Evolutionary conservation across 2,888 invertebrate genomes (phyloP).

Genomic region (Synergus gifuensis): DNA sequence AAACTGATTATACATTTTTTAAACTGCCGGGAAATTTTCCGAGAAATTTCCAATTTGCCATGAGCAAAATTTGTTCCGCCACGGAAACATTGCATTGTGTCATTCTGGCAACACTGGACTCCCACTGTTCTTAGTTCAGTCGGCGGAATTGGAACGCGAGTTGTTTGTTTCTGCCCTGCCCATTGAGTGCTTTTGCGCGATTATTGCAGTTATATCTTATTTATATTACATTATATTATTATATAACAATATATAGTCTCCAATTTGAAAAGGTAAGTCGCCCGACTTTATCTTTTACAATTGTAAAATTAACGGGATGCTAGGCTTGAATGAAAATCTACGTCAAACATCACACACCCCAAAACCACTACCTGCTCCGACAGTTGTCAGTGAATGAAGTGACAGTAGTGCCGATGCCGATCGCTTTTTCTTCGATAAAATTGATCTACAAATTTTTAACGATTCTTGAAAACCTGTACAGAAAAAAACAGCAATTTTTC

Average conservation of each 20-base stretch:
- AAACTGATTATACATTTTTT: no score
- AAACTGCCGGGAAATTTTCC: no score
- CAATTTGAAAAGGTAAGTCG: slow-evolving; percentile 23
- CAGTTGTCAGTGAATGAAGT: slow-evolving; percentile 32
- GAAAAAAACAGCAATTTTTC: not conserved
- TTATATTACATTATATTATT: no score
- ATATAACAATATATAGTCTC: not conserved
- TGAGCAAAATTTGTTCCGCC: no score
- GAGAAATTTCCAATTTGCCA: no score
- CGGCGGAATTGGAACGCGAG: slow-evolving; percentile 48
- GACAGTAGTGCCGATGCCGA: not conserved
- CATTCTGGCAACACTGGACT: not conserved
- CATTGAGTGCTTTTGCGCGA: slow-evolving; percentile 28
- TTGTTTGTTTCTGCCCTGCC: slow-evolving; percentile 49
- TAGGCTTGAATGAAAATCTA: slow-evolving; percentile 13
- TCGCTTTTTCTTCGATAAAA: not conserved
- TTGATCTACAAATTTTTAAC: not conserved
- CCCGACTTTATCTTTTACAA: not conserved
- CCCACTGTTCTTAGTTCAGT: slow-evolving; percentile 10
- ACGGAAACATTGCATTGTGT: slow-evolving; percentile 34
- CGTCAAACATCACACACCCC: slow-evolving; percentile 35
- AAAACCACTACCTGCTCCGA: slow-evolving; percentile 27
- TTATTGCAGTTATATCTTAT: not conserved
- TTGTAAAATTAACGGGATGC: not conserved
- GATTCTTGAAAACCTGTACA: not conserved